Base-by-base conservation (phyloP, 2,888 invertebrate species). In the Callyntrura sp. region DNA sequence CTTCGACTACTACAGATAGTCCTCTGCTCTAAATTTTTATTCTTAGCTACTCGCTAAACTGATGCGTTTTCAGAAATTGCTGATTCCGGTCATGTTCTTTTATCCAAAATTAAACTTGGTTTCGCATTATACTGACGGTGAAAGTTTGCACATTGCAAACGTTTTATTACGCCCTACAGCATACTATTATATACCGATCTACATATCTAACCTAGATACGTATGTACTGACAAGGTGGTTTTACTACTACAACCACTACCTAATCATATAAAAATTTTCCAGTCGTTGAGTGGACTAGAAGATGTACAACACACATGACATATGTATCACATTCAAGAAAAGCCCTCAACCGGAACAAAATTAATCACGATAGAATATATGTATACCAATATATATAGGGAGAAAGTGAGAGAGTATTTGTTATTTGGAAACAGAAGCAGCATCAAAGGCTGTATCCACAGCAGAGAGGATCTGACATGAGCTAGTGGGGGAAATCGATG, bases 51-150 rank as follows among this genome's bases (percentile, higher is more conserved):
- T 55, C 55, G 25, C 25, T 78, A 28, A 55, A 55, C 14, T 2
- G 55, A 51, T 55, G 51, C 25, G 14, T 23, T 78, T 55, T 45
- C 45, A 28, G n/a, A 12, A 57, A 62, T 81, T 60, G 43, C 62
- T 81, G 60, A 81, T 57, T 81, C 81, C 11, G 43, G 60, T 81
- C 81, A 81, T 81, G 81, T 60, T 55, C 78, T 78, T 78, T 78
- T 55, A 55, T 55, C 55, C 28, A 17, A 78, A 78, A 78, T 78
- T 78, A 78, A 78, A 78, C 78, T 78, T 78, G 55, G 55, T 35
- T 78, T 28, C 78, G n/a, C 35, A 78, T 55, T 55, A 78, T 43
- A 55, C 55, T 51, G 8, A 12, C 11, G 68, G 25, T 43, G 62
- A 73, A 73, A 73, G 45, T 73, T 73, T 73, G 20, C 73, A 73